Evolutionary conservation across 2,888 invertebrate genomes (phyloP), one percentile per base, ranked within the genome.

Genomic region (Lithophane leautieri): DNA sequence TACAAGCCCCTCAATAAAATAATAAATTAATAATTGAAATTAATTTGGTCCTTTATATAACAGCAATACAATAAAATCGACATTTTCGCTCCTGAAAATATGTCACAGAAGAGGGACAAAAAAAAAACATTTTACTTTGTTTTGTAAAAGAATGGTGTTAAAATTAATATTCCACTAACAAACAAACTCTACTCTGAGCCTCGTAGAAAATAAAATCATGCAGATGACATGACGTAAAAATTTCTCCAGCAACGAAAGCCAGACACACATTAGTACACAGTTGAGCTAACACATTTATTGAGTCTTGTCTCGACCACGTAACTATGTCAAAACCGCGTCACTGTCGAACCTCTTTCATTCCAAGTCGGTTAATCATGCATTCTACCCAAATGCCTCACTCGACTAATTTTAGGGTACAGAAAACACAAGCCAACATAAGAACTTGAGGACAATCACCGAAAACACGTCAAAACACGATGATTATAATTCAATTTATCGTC

Each of bases 401-500:
- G 6, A 56, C 84, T 71, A 68, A 76, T 61, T 84, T 68, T 73
- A 66, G 54, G 25, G 0, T 4, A 52, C 1, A 61, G 28, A 73
- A 84, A 73, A 73, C 73, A 73, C 4, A 65, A 70, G 63, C 69
- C 14, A 71, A 44, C 14, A 63, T 25, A 72, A 58, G 58, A 34
- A 70, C 70, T 56, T 25, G 0, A 69, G 79, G 75, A 83, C 76
- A 85, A 82, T 74, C 69, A 22, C 12, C 22, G n/a, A 62, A 54
- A 50, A 58, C 4, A 76, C 58, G 84, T 87, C 87, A 89, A 84
- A 89, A 87, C 86, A 88, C 50, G 78, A 78, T 84, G 78, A 88
- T 89, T 87, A 84, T 78, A 76, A 83, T 88, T 82, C 85, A 85
- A 89, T 89, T 90, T 89, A 89, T 90, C 83, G 87, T 89, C 81